Percentiles rank a stretch among this genome's conserved stretches.
Conservation (phyloP, 2,113 vertebrate species). For the Scytalopus superciliaris region DNA sequence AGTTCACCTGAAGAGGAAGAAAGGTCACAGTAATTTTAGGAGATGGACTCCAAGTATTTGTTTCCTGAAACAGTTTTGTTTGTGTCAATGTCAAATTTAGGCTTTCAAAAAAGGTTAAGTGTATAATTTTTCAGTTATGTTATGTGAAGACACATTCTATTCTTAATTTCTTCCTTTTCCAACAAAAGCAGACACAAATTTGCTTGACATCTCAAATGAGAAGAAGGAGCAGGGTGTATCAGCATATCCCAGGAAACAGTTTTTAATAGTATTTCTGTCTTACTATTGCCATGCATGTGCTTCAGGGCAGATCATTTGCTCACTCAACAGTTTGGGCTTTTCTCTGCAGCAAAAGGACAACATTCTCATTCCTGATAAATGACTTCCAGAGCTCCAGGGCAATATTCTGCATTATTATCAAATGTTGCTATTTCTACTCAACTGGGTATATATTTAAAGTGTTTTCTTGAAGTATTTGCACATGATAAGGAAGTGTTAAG, state of each 20-base stretch:
- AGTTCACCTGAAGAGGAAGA: not conserved
- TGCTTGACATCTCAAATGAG: not conserved
- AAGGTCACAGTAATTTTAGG: not conserved
- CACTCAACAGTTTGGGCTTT: not conserved
- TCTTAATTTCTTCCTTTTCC: not conserved
- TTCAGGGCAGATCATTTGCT: not conserved
- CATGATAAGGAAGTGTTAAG: constrained; percentile 11
- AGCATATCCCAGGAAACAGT: not conserved
- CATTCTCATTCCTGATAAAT: not conserved
- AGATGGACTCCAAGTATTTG: not conserved
- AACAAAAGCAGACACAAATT: not conserved
- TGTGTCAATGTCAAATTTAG: not conserved
- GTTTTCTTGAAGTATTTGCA: not conserved
- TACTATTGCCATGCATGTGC: not conserved
- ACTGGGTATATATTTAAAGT: not conserved
- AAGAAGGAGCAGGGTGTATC: not conserved
- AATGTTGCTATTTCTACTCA: not conserved
- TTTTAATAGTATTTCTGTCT: not conserved
- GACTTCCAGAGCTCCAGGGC: not conserved
- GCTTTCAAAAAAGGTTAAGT: not conserved
- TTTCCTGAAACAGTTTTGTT: not conserved
- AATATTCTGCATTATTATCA: constrained; percentile 4
- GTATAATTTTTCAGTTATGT: not conserved
- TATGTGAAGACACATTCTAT: not conserved
- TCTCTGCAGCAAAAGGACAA: not conserved